phyloP scores from a whole-genome alignment of 1,140 invertebrate genomes.

The Globodera rostochiensis region DNA sequence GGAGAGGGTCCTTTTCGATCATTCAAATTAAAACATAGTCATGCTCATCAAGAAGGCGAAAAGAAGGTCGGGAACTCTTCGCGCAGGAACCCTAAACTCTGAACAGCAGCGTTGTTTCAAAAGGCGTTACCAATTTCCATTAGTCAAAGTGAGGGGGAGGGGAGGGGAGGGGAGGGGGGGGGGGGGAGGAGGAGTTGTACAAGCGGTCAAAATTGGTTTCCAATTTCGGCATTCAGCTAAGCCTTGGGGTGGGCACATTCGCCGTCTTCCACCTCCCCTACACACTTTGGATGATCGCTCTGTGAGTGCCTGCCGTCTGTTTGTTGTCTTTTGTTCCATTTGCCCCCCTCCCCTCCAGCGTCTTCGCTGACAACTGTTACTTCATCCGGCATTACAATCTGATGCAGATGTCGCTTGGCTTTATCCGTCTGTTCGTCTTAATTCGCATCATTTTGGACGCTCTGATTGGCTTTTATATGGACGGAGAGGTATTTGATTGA shows the following conservation, averaged over 20 bases:
- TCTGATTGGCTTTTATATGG: slow-evolving; percentile 27
- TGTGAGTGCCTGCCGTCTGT: neutral
- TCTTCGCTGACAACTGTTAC: slow-evolving; percentile 20
- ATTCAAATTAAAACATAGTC: slow-evolving; percentile 2
- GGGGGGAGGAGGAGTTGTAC: neutral
- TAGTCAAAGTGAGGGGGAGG: slow-evolving; percentile 4
- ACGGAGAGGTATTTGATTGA: slow-evolving; percentile 8
- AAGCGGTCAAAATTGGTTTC: neutral
- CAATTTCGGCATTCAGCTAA: slow-evolving; percentile 31
- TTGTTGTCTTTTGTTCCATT: neutral
- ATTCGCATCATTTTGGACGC: slow-evolving; percentile 28
- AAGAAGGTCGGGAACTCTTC: slow-evolving; percentile 8
- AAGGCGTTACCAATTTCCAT: slow-evolving; percentile 23
- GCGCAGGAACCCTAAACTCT: neutral
- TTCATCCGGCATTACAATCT: slow-evolving; percentile 26
- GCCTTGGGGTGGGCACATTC: slow-evolving; percentile 52
- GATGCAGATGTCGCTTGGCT: slow-evolving; percentile 25
- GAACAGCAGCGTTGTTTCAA: slow-evolving; percentile 9
- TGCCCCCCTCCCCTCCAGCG: neutral
- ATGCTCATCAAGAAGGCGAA: slow-evolving; percentile 20
- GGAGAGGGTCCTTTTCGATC: neutral
- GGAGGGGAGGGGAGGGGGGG: neutral
- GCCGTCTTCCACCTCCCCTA: slow-evolving; percentile 51
- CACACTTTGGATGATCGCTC: slow-evolving; percentile 39
- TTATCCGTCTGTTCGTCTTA: slow-evolving; percentile 29